Conservation (phyloP, 2,797 vertebrate genomes). For the Clarias fuscus region DNA sequence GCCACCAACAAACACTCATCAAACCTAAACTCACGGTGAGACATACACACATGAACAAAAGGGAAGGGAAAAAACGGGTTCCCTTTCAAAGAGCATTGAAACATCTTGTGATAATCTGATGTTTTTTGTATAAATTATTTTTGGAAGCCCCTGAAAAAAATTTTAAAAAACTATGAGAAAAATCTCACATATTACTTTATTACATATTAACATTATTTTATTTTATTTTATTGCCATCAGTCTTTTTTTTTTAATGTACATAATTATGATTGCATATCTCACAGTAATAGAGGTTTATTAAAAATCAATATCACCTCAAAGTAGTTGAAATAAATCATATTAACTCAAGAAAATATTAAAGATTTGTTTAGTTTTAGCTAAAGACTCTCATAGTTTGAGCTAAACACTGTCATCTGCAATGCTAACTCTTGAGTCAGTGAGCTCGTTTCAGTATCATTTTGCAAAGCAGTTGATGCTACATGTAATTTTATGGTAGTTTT, state of each 20-base stretch:
- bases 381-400: neutral
- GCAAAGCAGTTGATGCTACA: neutral
- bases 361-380: neutral
- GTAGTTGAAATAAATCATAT: neutral
- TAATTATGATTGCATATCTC: neutral
- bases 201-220: no score
- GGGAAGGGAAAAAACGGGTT: neutral
- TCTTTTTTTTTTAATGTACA: neutral
- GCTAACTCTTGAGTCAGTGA: neutral
- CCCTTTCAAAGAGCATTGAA: neutral
- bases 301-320: neutral
- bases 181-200: no score
- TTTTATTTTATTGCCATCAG: no score
- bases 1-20: constrained; percentile 87
- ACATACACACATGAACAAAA: neutral
- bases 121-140: no score
- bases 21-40: constrained; percentile 92
- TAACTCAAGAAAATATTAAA: neutral
- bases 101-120: no score
- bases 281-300: neutral
- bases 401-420: no score
- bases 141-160: no score
- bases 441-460: neutral
- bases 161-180: no score
- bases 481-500: neutral